Evolutionary conservation across 2,797 vertebrate genomes (phyloP).

Genomic region (Rhincodon typus): DNA sequence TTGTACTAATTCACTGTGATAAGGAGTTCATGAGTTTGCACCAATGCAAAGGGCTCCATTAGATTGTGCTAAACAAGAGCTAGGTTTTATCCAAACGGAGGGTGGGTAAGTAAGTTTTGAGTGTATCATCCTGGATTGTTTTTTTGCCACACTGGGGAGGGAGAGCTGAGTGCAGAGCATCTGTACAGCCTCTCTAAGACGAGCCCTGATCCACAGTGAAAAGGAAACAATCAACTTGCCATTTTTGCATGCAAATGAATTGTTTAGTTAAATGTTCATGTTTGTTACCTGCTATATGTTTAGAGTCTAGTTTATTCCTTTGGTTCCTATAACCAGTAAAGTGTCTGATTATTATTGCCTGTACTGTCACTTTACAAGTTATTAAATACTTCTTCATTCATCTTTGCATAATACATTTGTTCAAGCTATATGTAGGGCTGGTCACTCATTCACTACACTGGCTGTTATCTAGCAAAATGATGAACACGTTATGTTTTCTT

Average conservation of each 20-base stretch:
- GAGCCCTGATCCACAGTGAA: neutral
- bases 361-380: conserved; percentile 20
- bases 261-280: neutral
- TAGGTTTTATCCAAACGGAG: neutral
- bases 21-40: neutral
- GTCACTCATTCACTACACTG: neutral
- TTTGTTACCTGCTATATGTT: neutral
- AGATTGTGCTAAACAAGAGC: neutral
- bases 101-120: neutral
- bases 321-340: neutral
- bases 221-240: neutral
- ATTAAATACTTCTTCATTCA: conserved; percentile 33
- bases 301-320: neutral
- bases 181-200: neutral
- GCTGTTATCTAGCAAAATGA: neutral
- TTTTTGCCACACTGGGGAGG: neutral
- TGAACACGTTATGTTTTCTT: neutral
- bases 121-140: neutral
- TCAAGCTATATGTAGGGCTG: neutral
- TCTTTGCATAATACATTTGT: neutral
- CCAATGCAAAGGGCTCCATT: neutral
- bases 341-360: neutral
- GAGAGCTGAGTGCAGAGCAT: neutral
- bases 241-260: neutral
- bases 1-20: conserved; percentile 10